phyloP scores from a whole-genome alignment of 2,888 invertebrate species.

The Smittia sp. region DNA sequence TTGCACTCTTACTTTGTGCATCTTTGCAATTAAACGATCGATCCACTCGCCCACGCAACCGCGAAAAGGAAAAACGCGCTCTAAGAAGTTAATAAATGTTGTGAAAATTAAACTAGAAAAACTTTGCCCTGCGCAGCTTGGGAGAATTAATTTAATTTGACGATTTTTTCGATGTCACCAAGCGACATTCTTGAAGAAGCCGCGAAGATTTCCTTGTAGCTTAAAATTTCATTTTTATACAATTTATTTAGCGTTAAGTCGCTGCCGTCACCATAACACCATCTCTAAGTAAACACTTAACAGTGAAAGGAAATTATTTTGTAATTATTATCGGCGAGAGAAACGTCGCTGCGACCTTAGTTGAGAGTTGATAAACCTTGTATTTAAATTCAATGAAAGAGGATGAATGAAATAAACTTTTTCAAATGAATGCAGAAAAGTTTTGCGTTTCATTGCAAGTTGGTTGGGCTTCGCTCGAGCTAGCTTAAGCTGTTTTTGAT shows the following conservation, averaged over 20 bases:
- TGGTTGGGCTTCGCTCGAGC: too few species aligned
- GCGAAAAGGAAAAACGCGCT: not conserved
- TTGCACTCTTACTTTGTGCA: not conserved
- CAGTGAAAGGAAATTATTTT: conserved; percentile 2
- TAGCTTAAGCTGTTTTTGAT: too few species aligned
- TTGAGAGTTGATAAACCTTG: conserved; percentile 1
- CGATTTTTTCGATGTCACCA: conserved; percentile 2
- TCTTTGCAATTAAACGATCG: not conserved
- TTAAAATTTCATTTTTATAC: conserved; percentile 7
- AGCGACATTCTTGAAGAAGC: not conserved
- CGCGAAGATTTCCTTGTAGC: conserved; percentile 13
- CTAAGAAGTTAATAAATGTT: conserved; percentile 2
- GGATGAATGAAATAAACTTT: conserved; percentile 10
- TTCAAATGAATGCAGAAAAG: not conserved
- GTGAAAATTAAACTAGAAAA: not conserved
- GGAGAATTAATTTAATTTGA: not conserved
- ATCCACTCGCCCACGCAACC: not conserved
- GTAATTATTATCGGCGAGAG: not conserved
- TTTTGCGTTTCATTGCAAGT: not conserved
- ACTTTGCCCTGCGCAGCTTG: not conserved
- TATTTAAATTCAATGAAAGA: conserved; percentile 1
- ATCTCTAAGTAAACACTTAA: not conserved
- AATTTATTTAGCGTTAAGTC: conserved; percentile 8
- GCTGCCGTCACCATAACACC: not conserved
- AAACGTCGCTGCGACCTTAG: conserved; percentile 3